Evolutionary conservation across 1,140 invertebrate species (phyloP).

Genomic region (Brachionus koreanus): DNA sequence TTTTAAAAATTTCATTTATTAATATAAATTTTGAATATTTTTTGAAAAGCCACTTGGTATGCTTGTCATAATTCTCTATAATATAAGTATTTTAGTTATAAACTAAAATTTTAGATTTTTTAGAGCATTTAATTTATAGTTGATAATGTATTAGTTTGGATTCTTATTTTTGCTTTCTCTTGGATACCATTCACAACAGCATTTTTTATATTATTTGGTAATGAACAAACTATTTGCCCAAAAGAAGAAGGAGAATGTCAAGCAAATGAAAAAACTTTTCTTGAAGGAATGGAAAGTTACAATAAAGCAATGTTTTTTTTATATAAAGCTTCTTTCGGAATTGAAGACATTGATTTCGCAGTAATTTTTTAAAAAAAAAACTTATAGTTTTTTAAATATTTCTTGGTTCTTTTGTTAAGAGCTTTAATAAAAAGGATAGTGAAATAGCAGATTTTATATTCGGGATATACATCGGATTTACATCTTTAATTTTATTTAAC

Average conservation of each 20-base stretch:
- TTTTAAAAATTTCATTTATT: no score
- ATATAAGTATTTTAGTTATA: no score
- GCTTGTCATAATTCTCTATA: no score
- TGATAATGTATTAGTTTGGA: background rate
- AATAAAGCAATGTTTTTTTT: background rate
- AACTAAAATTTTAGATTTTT: no score
- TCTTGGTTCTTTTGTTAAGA: no score
- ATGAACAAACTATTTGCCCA: no score
- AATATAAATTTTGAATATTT: no score
- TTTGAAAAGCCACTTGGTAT: no score
- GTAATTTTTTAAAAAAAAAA: background rate
- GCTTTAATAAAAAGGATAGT: background rate
- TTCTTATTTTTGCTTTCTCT: background rate
- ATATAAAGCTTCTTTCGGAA: background rate
- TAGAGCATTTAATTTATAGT: no score
- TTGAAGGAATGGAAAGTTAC: background rate
- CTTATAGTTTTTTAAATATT: background rate
- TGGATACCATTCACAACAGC: slow-evolving; percentile 5
- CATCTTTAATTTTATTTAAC: background rate
- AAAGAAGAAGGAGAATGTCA: no score
- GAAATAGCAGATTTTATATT: background rate
- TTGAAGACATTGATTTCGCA: background rate
- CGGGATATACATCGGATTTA: background rate
- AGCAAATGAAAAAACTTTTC: background rate
- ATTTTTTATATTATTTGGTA: slow-evolving; percentile 22